Evolutionary conservation across 2,888 invertebrate genomes (phyloP).

Genomic region (Lepeophtheirus nordmannii): DNA sequence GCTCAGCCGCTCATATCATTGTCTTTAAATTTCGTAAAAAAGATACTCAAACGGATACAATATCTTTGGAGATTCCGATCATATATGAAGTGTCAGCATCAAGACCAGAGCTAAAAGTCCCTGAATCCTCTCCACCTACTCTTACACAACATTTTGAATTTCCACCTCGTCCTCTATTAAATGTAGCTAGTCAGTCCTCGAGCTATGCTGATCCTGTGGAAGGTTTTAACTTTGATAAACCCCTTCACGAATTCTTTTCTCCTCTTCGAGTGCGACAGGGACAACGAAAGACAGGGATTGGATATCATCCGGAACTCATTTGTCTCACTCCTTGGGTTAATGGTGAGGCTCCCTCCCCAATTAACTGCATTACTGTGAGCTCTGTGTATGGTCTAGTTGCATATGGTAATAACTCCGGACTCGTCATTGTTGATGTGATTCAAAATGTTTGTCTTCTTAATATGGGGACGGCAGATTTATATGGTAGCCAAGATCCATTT

Average conservation of each 20-base stretch:
- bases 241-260: slow-evolving; percentile 30
- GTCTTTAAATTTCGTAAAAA: slow-evolving; percentile 87
- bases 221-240: slow-evolving; percentile 29
- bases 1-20: slow-evolving; percentile 77
- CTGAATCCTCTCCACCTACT: slow-evolving; percentile 25
- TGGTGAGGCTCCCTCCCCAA: slow-evolving; percentile 61
- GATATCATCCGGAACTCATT: slow-evolving; percentile 89
- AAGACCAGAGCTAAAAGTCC: slow-evolving; percentile 38
- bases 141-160: slow-evolving; percentile 51
- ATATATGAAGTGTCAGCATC: slow-evolving; percentile 54
- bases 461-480: slow-evolving; percentile 75
- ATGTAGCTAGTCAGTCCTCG: slow-evolving; percentile 34
- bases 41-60: slow-evolving; percentile 62
- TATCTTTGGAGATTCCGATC: slow-evolving; percentile 75
- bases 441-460: slow-evolving; percentile 76
- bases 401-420: slow-evolving; percentile 35
- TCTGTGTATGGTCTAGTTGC: slow-evolving; percentile 70
- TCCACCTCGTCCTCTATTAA: slow-evolving; percentile 39
- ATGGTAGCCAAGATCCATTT: slow-evolving; percentile 73
- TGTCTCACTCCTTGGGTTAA: slow-evolving; percentile 72
- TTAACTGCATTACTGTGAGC: slow-evolving; percentile 80
- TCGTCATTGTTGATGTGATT: slow-evolving; percentile 84
- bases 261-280: slow-evolving; percentile 54
- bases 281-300: slow-evolving; percentile 62
- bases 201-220: slow-evolving; percentile 36